These are phyloP conservation scores for Psittacula echo DNA, from an alignment of 2,797 vertebrate species.

Conservation along the genomic window DNA sequence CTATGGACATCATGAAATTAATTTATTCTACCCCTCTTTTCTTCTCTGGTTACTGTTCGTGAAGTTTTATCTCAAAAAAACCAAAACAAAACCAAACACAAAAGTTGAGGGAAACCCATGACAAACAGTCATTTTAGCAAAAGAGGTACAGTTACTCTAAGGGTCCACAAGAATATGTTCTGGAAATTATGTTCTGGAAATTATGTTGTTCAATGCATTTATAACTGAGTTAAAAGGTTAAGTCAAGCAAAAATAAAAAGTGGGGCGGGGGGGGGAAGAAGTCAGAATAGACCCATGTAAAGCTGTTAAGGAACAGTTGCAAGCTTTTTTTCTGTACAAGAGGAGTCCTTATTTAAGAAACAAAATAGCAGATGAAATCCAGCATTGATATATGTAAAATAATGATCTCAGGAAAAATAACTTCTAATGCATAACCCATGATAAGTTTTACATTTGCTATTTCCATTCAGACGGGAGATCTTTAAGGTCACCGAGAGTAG, in stretches of 20 bases:
- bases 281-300: neutral
- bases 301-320: neutral
- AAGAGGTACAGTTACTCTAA: neutral
- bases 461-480: neutral
- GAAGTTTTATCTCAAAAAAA: neutral
- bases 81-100: neutral
- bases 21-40: accelerated
- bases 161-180: neutral
- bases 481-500: neutral
- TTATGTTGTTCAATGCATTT: neutral
- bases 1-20: neutral
- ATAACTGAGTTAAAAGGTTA: neutral
- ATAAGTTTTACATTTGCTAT: neutral
- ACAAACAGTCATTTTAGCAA: neutral
- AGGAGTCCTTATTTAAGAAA: neutral
- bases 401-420: neutral
- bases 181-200: neutral
- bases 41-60: neutral
- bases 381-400: neutral
- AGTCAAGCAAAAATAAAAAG: neutral
- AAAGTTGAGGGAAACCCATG: too few relatives aligned
- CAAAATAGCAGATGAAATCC: neutral
- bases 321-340: neutral
- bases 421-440: neutral
- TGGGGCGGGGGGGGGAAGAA: neutral